Evolutionary conservation across 2,113 vertebrate species (phyloP), one percentile per base, ranked within the genome.

Genomic region (Megaleporinus macrocephalus): DNA sequence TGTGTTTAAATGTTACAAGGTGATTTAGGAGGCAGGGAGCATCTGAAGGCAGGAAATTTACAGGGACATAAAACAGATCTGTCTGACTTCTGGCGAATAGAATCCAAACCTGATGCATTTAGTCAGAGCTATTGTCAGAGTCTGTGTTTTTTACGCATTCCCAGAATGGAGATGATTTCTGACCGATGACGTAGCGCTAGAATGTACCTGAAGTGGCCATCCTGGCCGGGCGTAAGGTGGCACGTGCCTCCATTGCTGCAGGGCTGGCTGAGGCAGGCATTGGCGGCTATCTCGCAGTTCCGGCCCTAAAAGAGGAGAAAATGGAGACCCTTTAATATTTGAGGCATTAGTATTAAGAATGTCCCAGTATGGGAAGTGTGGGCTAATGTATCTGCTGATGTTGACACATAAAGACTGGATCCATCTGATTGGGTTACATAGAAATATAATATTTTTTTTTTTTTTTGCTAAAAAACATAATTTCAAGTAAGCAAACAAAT

Each of bases 191-290:
- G 73, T 20, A 9, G 65, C 12, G 15, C 57, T 62, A 27, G 5
- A 1, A 59, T 27, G 80, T 96, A 99, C 98, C 97, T 98, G 95
- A 96, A 99, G 80, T 96, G 95, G 41, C 96, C 96, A 79, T 95
- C 95, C 78, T 91, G 94, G 85, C 90, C 91, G 3, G 96, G 94
- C 0, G 91, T 95, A 70, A 98, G 92, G 89, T 97, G 97, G 88
- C 98, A 99, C 68, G 97, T 98, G 73, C 95, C 97, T 90, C 97
- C 96, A 0, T 97, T 97, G 80, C 90, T 87, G 85, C 98, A 99
- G 1, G 97, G 97, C 85, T 94, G 95, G 89, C 96, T 97, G 86
- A 98, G 91, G 59, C 97, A 99, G 80, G 96, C 95, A 73, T 99
- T 97, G 89, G 98, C 95, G 77, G 96, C 94, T 24, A 94, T 73